Conservation (phyloP, 2,797 vertebrate species). For the Valencia hispanica region DNA sequence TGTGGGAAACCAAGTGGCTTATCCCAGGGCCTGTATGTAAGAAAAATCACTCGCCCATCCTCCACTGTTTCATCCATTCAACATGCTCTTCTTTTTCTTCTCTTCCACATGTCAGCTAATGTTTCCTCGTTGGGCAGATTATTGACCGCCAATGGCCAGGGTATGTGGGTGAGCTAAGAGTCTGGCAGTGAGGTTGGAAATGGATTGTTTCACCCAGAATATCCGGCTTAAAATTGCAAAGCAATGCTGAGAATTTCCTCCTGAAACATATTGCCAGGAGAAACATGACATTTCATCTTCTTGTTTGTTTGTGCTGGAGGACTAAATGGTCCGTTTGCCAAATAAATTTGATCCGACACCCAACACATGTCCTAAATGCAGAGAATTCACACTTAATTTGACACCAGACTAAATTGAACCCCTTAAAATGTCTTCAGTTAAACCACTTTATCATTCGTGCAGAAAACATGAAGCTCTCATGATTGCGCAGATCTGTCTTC, state of each 20-base stretch:
- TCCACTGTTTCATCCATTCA: slow-evolving; percentile 33
- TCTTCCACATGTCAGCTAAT: slow-evolving; percentile 47
- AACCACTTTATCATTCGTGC: slow-evolving; percentile 35
- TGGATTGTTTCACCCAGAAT: slow-evolving; percentile 41
- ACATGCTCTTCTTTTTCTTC: slow-evolving; percentile 30
- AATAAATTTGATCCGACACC: slow-evolving; percentile 46
- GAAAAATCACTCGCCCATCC: slow-evolving; percentile 61
- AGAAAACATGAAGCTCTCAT: slow-evolving; percentile 37
- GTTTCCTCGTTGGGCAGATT: slow-evolving; percentile 61
- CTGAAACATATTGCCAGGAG: slow-evolving; percentile 18
- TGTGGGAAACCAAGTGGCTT: slow-evolving; percentile 63
- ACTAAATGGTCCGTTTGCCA: slow-evolving; percentile 37
- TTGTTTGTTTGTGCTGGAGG: slow-evolving; percentile 52
- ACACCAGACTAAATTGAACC: slow-evolving; percentile 40
- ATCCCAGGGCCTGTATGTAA: slow-evolving; percentile 65
- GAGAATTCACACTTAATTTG: slow-evolving; percentile 47
- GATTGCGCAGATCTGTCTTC: slow-evolving; percentile 13
- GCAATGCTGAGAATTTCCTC: slow-evolving; percentile 27
- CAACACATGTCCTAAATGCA: slow-evolving; percentile 42
- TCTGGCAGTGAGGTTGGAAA: slow-evolving; percentile 49
- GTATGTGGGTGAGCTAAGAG: slow-evolving; percentile 50
- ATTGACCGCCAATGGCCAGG: slow-evolving; percentile 63
- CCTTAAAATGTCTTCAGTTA: slow-evolving; percentile 47
- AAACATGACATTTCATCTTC: slow-evolving; percentile 46
- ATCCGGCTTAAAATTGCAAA: slow-evolving; percentile 26